Conservation (phyloP, 1,140 invertebrate species). For the Mylabris phalerata region DNA sequence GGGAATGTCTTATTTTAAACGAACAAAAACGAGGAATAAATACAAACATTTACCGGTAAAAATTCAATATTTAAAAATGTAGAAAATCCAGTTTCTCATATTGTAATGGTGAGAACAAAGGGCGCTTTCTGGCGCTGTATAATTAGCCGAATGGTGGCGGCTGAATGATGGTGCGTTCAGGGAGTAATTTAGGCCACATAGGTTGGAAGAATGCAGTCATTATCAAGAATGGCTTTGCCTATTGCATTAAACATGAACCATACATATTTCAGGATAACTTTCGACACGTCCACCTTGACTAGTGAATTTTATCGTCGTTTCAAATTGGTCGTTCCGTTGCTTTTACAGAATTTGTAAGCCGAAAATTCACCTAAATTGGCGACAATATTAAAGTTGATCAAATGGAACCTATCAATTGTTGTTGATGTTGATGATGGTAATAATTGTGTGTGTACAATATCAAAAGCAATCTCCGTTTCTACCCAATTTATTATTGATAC, state of each 20-base stretch:
- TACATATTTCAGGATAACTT: slow-evolving; percentile 21
- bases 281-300: slow-evolving; percentile 13
- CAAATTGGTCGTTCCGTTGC: slow-evolving; percentile 19
- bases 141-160: too few relatives aligned
- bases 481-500: slow-evolving; percentile 13
- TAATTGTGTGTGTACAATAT: background rate
- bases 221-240: slow-evolving; percentile 27
- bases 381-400: slow-evolving; percentile 21
- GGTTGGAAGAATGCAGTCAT: slow-evolving; percentile 31
- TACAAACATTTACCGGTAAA: too few relatives aligned
- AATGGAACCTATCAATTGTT: slow-evolving; percentile 2
- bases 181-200: slow-evolving; percentile 26
- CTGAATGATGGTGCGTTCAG: slow-evolving; percentile 18
- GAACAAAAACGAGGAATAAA: too few relatives aligned
- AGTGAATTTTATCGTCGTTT: slow-evolving; percentile 19
- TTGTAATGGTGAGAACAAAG: too few relatives aligned
- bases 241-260: slow-evolving; percentile 23
- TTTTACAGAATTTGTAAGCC: slow-evolving; percentile 13
- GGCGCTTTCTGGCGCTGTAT: too few relatives aligned
- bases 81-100: too few relatives aligned
- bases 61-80: too few relatives aligned
- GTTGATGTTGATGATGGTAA: slow-evolving; percentile 5
- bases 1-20: too few relatives aligned
- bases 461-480: slow-evolving; percentile 1
- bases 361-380: slow-evolving; percentile 9